Conservation (phyloP, 2,113 vertebrate species). For the Rana temporaria region DNA sequence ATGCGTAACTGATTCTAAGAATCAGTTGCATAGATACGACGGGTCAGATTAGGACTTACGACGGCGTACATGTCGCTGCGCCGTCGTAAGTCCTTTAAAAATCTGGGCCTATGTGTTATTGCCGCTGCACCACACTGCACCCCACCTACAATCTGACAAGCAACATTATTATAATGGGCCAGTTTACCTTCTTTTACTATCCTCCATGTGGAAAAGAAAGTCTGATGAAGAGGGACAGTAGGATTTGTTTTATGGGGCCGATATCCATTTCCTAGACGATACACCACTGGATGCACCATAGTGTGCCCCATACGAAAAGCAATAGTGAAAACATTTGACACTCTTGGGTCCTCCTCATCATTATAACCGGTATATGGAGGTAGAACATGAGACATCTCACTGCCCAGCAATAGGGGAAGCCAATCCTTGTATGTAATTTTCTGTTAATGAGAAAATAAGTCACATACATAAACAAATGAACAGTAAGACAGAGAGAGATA, state of each 20-base stretch:
- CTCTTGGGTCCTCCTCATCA: conserved; percentile 75
- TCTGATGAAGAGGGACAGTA: conserved; percentile 70
- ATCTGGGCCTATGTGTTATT: too few species aligned
- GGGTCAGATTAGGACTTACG: too few species aligned
- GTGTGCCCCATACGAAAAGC: conserved; percentile 87
- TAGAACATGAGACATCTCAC: conserved; percentile 58
- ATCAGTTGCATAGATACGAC: too few species aligned
- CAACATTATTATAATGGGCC: neutral
- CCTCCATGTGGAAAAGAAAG: conserved; percentile 85
- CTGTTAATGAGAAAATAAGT: conserved; percentile 65
- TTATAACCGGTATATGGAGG: conserved; percentile 74
- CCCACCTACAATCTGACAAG: too few species aligned
- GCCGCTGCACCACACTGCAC: too few species aligned
- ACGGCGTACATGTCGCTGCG: too few species aligned
- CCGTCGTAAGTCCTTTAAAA: too few species aligned
- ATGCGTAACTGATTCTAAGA: too few species aligned
- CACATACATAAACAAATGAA: neutral
- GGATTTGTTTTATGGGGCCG: conserved; percentile 65
- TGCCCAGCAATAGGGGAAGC: conserved; percentile 76
- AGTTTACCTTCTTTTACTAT: conserved; percentile 78
- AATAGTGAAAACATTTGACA: conserved; percentile 85
- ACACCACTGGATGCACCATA: conserved; percentile 76
- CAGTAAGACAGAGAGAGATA: neutral
- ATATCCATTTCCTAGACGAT: conserved; percentile 72
- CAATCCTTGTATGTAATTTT: conserved; percentile 86